Conservation (phyloP, 2,113 vertebrate species). For the Cololabis saira region DNA sequence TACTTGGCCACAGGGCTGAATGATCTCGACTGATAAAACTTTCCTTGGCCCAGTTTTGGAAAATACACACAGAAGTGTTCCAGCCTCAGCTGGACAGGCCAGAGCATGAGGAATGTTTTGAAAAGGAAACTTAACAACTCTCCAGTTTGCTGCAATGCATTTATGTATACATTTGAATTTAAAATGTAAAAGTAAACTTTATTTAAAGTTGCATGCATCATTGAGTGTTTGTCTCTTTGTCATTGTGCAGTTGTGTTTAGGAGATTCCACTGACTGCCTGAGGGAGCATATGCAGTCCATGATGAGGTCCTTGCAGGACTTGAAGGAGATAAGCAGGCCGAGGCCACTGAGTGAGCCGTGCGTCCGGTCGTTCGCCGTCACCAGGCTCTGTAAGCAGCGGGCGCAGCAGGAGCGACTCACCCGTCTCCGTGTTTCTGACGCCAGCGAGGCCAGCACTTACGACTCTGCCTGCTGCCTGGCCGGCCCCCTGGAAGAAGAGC, state of each 20-base stretch:
- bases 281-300: constrained; percentile 84
- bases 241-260: constrained; percentile 83
- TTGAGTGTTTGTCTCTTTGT: constrained; percentile 41
- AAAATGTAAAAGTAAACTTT: too few relatives aligned
- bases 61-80: constrained; percentile 42
- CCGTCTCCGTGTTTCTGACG: constrained; percentile 74
- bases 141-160: not conserved
- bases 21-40: constrained; percentile 75
- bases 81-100: constrained; percentile 18
- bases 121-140: constrained; percentile 3
- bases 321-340: constrained; percentile 75
- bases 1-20: constrained; percentile 41
- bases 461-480: constrained; percentile 91
- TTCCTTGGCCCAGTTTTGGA: constrained; percentile 48
- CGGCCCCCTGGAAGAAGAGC: constrained; percentile 82
- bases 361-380: constrained; percentile 62
- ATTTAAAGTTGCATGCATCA: not conserved
- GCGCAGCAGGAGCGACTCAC: constrained; percentile 71
- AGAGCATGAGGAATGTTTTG: constrained; percentile 33
- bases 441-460: constrained; percentile 85
- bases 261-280: constrained; percentile 80
- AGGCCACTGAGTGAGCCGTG: constrained; percentile 72
- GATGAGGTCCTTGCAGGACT: constrained; percentile 81
- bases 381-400: constrained; percentile 68
- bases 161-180: too few relatives aligned